Evolutionary conservation across 2,888 invertebrate species (phyloP).

Genomic region (Nycteola revayana): DNA sequence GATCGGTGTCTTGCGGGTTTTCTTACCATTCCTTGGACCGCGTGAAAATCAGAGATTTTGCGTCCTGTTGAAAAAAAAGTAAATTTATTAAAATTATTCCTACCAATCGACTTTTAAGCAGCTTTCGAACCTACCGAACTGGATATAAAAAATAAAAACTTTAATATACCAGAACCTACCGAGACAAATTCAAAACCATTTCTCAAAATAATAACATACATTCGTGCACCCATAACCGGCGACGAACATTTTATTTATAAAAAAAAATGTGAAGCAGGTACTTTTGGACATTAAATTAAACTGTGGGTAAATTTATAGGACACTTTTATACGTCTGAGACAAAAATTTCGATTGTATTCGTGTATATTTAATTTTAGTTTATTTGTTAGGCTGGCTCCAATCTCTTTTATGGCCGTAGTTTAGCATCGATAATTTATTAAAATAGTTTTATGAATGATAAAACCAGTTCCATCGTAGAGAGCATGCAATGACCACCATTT

Average conservation of each 20-base stretch:
- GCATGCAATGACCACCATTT: constrained; percentile 44
- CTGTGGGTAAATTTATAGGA: constrained; percentile 82
- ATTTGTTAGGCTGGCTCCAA: constrained; percentile 76
- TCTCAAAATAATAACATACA: constrained; percentile 77
- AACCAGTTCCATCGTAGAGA: constrained; percentile 57
- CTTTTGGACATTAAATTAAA: constrained; percentile 82
- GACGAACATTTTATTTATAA: constrained; percentile 75
- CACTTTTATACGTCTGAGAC: constrained; percentile 81
- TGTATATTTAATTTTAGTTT: constrained; percentile 82
- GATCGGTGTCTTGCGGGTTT: constrained; percentile 3
- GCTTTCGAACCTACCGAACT: constrained; percentile 15
- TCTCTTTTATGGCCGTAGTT: constrained; percentile 73
- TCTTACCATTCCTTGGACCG: constrained; percentile 18
- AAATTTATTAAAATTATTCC: constrained; percentile 19
- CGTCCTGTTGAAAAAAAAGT: constrained; percentile 38
- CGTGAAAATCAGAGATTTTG: constrained; percentile 9
- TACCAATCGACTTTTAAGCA: constrained; percentile 16
- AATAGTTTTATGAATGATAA: constrained; percentile 77
- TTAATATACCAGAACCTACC: constrained; percentile 41
- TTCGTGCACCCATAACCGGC: constrained; percentile 73
- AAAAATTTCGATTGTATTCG: constrained; percentile 81
- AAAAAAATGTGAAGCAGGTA: constrained; percentile 75
- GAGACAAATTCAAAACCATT: constrained; percentile 74
- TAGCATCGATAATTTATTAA: constrained; percentile 76
- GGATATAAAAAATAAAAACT: constrained; percentile 28